phyloP scores from a whole-genome alignment of 2,113 vertebrate genomes.

The Cinclus mexicanus region DNA sequence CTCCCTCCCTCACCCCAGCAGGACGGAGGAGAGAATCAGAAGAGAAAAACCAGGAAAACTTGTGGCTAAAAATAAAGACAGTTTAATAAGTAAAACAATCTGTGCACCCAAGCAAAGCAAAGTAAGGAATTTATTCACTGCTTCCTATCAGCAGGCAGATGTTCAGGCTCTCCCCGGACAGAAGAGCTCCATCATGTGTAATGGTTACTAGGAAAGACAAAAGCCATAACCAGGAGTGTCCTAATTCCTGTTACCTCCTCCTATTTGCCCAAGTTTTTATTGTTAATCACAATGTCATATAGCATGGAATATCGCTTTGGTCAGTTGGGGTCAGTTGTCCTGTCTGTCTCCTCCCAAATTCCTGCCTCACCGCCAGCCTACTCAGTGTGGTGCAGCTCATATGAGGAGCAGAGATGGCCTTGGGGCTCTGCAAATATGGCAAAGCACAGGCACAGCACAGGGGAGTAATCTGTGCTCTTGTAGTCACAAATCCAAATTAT shows the following conservation, averaged over 20 bases:
- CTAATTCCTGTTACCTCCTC: neutral
- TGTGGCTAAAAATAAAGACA: neutral
- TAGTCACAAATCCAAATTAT: neutral
- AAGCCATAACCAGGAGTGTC: fast-evolving
- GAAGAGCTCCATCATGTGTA: neutral
- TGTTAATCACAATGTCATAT: neutral
- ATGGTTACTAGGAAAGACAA: neutral
- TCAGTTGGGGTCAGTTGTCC: neutral
- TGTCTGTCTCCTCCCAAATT: neutral
- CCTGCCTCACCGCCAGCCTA: neutral
- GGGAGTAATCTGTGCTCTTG: neutral
- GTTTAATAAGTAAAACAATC: neutral
- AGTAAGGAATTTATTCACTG: neutral
- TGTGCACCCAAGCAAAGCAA: neutral
- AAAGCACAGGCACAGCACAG: neutral
- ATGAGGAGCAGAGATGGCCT: neutral
- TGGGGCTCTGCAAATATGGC: neutral
- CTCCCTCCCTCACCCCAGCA: fast-evolving
- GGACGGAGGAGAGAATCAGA: neutral
- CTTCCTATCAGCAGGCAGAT: neutral
- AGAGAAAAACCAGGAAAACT: neutral
- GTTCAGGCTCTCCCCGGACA: neutral
- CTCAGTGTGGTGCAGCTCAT: neutral
- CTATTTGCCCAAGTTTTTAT: neutral
- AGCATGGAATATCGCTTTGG: neutral